phyloP scores from a whole-genome alignment of 2,113 vertebrate genomes.

The Callorhinus ursinus region DNA sequence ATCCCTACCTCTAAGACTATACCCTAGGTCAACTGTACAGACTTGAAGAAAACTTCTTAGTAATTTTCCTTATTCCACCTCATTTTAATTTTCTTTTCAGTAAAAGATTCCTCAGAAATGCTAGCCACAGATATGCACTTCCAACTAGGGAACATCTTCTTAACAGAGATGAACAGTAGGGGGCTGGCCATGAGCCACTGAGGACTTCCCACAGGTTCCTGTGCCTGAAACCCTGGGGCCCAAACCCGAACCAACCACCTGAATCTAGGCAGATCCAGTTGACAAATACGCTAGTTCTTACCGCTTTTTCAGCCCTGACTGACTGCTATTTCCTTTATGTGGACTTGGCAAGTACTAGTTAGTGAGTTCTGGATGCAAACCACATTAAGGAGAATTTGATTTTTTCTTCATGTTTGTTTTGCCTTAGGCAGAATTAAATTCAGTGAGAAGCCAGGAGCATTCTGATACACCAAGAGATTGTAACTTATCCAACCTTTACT shows the following conservation, averaged over 20 bases:
- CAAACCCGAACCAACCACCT: background rate
- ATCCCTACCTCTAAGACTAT: background rate
- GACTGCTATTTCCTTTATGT: background rate
- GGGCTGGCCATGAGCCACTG: background rate
- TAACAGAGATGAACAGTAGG: background rate
- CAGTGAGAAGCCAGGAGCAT: background rate
- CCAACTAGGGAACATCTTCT: background rate
- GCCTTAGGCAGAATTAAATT: slow-evolving; percentile 17
- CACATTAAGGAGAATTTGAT: background rate
- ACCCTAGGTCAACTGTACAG: background rate
- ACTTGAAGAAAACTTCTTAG: background rate
- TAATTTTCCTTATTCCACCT: background rate
- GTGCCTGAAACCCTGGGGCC: background rate
- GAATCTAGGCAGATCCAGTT: background rate
- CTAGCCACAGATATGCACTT: slow-evolving; percentile 5
- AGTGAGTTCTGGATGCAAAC: slow-evolving; percentile 2
- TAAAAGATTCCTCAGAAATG: background rate
- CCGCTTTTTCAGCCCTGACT: background rate
- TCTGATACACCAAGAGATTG: background rate
- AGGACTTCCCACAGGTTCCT: background rate
- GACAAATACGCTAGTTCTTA: background rate
- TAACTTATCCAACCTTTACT: background rate
- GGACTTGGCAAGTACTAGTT: background rate
- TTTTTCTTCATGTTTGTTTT: background rate
- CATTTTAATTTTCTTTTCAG: background rate